Evolutionary conservation across 2,113 vertebrate genomes (phyloP), one percentile per base, ranked within the genome.

Genomic region (Guaruba guarouba): DNA sequence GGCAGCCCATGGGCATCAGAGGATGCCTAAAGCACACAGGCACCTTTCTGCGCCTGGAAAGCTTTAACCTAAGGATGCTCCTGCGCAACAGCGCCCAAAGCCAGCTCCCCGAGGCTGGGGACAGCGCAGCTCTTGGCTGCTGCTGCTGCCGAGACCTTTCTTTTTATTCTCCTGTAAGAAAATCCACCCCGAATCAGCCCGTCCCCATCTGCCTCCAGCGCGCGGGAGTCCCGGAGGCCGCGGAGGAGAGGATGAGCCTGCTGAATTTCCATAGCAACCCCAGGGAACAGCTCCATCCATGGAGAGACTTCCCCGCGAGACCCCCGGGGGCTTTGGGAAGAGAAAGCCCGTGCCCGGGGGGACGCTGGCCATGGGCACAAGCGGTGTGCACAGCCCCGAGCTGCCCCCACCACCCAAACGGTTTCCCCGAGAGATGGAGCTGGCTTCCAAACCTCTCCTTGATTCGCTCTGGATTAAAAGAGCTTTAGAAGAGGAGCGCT

Each of bases 361-460:
- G 67, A 78, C 41, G n/a, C 31, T 66, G 82, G 33, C 63, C 66
- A 78, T 0, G 3, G 59, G 44, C 82, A 46, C 67, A 73, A 62
- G 25, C 10, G 29, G 27, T 24, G 19, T 27, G 6, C 28, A 3
- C 17, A 59, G 55, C 15, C 8, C 33, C 0, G 6, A 35, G 66
- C 84, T 74, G 54, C 44, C 79, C 51, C 64, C 63, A 5, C 48
- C 3, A 3, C 63, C 44, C 44, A 8, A 39, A 31, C 87, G 71
- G 95, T 98, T 95, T 97, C 98, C 95, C 97, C 39, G 88, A 97
- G 98, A 62, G 51, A 98, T 90, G 87, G 54, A 6, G 49, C 52
- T 15, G 4, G 86, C 70, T 96, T 86, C 88, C 97, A 97, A 98
- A 97, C 88, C 94, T 96, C 86, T 74, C 81, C 76, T 88, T 94